These are phyloP conservation scores for Paracentrotus lividus DNA, from an alignment of 53 echinoderm and acorn worm species.

Conservation along the genomic window DNA sequence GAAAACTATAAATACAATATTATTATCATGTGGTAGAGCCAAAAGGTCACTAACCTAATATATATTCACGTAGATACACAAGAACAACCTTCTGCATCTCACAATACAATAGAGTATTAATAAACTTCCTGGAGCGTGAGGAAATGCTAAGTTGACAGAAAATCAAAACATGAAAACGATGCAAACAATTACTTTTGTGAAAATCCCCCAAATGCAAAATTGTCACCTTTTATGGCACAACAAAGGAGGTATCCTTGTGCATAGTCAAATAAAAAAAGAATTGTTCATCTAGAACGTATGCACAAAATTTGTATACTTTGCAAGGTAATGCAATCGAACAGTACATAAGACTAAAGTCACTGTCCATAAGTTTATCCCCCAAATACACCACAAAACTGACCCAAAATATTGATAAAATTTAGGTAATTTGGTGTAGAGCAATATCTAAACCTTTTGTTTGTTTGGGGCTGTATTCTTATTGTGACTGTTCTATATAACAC, in stretches of 20 bases:
- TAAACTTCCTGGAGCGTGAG: background rate
- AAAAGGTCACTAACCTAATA: too few relatives aligned
- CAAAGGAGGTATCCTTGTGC: background rate
- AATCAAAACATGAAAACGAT: background rate
- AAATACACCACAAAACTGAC: too few relatives aligned
- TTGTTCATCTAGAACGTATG: background rate
- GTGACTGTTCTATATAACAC: too few relatives aligned
- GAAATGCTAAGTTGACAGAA: slow-evolving; percentile 14
- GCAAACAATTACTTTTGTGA: background rate
- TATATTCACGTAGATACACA: too few relatives aligned
- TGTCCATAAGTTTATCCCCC: background rate
- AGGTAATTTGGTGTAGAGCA: too few relatives aligned
- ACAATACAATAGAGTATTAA: background rate
- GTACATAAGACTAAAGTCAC: background rate
- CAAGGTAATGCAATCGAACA: background rate
- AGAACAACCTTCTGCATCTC: too few relatives aligned
- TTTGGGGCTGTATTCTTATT: too few relatives aligned
- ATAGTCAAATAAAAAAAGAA: background rate
- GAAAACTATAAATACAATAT: background rate
- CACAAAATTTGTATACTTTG: background rate
- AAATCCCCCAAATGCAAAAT: background rate
- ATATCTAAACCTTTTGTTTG: too few relatives aligned
- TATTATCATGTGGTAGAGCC: too few relatives aligned
- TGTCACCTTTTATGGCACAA: background rate
- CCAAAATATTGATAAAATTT: too few relatives aligned